These are phyloP conservation scores for Orthonyx spaldingii DNA, from an alignment of 2,113 vertebrate species.

Conservation along the genomic window DNA sequence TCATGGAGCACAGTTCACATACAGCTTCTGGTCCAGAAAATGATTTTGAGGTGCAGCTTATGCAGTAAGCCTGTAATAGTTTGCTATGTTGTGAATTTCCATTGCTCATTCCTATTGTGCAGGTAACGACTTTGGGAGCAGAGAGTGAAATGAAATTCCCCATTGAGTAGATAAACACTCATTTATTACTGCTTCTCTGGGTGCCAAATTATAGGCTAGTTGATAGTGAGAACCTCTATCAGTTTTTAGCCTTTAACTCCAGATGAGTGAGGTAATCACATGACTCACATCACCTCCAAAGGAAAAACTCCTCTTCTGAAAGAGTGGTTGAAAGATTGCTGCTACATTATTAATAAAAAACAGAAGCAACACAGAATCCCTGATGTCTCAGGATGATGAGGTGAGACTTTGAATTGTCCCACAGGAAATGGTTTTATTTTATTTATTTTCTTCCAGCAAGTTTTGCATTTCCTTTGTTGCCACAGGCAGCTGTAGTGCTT, in stretches of 20 bases:
- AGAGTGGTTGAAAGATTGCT: conserved; percentile 28
- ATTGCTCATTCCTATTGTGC: not conserved
- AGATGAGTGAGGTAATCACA: conserved; percentile 21
- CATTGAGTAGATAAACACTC: conserved; percentile 7
- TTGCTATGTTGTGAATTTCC: conserved; percentile 9
- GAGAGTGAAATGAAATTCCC: conserved; percentile 16
- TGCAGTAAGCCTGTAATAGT: not conserved
- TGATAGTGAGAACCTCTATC: conserved; percentile 16
- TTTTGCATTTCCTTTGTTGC: conserved; percentile 44
- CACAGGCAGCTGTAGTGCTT: conserved; percentile 7
- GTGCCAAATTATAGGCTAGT: conserved; percentile 43
- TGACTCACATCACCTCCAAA: not conserved
- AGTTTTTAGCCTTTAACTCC: conserved; percentile 36
- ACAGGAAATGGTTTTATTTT: conserved; percentile 30
- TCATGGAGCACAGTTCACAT: not conserved
- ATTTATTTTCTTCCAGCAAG: conserved; percentile 26
- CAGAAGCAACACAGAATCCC: conserved; percentile 14
- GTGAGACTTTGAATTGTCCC: conserved; percentile 54
- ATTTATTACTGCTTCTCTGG: conserved; percentile 30
- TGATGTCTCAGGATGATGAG: conserved; percentile 50
- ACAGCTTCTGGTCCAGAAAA: not conserved
- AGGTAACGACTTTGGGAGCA: not conserved
- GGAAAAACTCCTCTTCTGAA: conserved; percentile 9
- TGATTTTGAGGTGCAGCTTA: not conserved
- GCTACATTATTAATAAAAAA: conserved; percentile 46